A percentile compares a stretch with the other conserved stretches of the same genome.
Evolutionary conservation across 2,113 vertebrate genomes (phyloP).

Genomic region (Nycticorax nycticorax): DNA sequence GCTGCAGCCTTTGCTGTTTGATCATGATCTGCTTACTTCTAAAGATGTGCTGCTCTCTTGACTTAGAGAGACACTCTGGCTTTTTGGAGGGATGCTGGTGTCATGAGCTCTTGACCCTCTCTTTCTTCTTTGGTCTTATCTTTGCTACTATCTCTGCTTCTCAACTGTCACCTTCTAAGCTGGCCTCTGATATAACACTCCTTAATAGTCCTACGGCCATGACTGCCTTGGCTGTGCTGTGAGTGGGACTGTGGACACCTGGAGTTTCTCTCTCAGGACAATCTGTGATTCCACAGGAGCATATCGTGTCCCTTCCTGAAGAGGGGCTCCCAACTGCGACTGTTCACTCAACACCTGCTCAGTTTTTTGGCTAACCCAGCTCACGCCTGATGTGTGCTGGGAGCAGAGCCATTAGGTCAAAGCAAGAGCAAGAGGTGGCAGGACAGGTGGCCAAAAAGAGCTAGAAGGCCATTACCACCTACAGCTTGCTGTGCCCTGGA

Average conservation of each 20-base stretch:
- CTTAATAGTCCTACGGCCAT: slow-evolving; percentile 28
- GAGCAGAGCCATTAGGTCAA: not conserved
- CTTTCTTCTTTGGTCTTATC: slow-evolving; percentile 50
- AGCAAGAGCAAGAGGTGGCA: not conserved
- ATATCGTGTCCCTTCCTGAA: not conserved
- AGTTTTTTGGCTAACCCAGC: not conserved
- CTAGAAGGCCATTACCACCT: not conserved
- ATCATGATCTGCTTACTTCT: slow-evolving; percentile 64
- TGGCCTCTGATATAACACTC: slow-evolving; percentile 55
- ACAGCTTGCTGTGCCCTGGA: not conserved
- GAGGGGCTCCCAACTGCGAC: not conserved
- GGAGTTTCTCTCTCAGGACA: slow-evolving; percentile 32
- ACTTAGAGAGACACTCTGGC: slow-evolving; percentile 62
- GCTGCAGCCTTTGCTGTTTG: slow-evolving; percentile 64
- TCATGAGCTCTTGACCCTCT: slow-evolving; percentile 73
- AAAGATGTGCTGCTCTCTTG: slow-evolving; percentile 53
- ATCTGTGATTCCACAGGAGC: not conserved
- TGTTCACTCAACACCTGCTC: not conserved
- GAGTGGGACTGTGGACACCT: slow-evolving; percentile 59
- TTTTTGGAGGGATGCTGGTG: slow-evolving; percentile 66
- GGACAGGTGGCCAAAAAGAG: not conserved
- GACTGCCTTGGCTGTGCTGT: slow-evolving; percentile 42
- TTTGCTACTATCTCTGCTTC: slow-evolving; percentile 70
- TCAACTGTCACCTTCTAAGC: slow-evolving; percentile 60
- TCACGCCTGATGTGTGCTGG: not conserved